Base-by-base conservation (phyloP, 1,140 invertebrate species). In the Cotesia vestalis region DNA sequence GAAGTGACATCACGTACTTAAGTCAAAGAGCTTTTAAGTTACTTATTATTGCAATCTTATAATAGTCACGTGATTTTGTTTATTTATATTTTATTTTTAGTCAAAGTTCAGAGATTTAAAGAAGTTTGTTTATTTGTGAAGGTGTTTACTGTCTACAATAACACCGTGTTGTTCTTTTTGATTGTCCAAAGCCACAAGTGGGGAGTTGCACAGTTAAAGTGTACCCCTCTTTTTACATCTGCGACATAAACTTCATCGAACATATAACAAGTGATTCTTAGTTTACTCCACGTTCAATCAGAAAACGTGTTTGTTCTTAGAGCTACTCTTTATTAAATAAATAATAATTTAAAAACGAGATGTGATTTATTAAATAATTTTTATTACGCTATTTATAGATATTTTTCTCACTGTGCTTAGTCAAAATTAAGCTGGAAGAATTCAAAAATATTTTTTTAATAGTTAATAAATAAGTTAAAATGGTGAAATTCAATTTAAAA, bases 401-500 rank as follows among this genome's bases (percentile, higher is more conserved):
- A 46, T 46, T 46, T 46, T 46, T 46, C 0, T 9, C 40, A 46
- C 11, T 11, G 40, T 46, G 40, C 11, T 46, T 46, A 46, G 5
- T 11, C 40, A 11, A 46, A 46, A 6, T 46, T 46, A 46, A 46
- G 11, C 11, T 46, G 11, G 6, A 46, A 46, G 9, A 8, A 40
- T 40, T 8, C 9, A 40, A 8, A 40, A 8, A 40, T 40, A 40
- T 40, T 40, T 40, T 40, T 40, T 40, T 40, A 8, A 4, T 40
- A 40, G 27, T 36, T 35, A 52, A 53, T 67, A 11, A 57, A 38
- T 51, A 57, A 5, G n/a, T 51, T 66, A 74, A 71, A 61, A 79
- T 77, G 77, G 73, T 67, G 59, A 46, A 59, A 72, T 70, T 73
- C 46, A 46, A 53, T 8, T 61, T 77, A 2, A 69, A 40, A 40